phyloP scores from a whole-genome alignment of 2,113 vertebrate species.

The Chelonoidis abingdonii region DNA sequence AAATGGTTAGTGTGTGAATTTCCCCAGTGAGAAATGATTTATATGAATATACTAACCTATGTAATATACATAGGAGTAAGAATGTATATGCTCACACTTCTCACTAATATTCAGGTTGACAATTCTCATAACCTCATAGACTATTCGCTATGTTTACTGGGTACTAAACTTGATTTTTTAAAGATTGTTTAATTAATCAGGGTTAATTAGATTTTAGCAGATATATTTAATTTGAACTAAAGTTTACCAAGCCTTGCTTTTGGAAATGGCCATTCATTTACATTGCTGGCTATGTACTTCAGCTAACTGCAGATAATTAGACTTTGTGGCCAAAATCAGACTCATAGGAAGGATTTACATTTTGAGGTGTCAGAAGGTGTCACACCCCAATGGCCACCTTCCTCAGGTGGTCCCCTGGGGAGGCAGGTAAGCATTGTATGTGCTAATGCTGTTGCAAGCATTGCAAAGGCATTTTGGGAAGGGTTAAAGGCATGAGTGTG shows the following conservation, averaged over 20 bases:
- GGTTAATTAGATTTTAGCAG: conserved; percentile 51
- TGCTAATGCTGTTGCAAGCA: no score
- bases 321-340: conserved; percentile 26
- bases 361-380: background rate
- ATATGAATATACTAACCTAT: conserved; percentile 15
- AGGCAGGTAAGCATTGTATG: no score
- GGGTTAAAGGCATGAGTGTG: no score
- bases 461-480: no score
- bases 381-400: no score
- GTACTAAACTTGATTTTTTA: conserved; percentile 53
- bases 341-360: conserved; percentile 18
- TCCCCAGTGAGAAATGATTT: conserved; percentile 46
- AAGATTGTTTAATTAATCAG: conserved; percentile 58
- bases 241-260: conserved; percentile 16
- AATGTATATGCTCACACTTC: conserved; percentile 37
- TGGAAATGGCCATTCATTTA: conserved; percentile 24
- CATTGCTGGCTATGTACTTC: background rate
- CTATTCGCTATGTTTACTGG: conserved; percentile 41
- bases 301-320: conserved; percentile 36
- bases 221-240: conserved; percentile 24
- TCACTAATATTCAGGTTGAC: conserved; percentile 27
- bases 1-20: conserved; percentile 41
- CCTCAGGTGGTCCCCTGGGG: no score
- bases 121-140: conserved; percentile 34
- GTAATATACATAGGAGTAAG: conserved; percentile 36